Conservation (phyloP, 92 coral and sea anemone species). For the Heteractis magnifica region DNA sequence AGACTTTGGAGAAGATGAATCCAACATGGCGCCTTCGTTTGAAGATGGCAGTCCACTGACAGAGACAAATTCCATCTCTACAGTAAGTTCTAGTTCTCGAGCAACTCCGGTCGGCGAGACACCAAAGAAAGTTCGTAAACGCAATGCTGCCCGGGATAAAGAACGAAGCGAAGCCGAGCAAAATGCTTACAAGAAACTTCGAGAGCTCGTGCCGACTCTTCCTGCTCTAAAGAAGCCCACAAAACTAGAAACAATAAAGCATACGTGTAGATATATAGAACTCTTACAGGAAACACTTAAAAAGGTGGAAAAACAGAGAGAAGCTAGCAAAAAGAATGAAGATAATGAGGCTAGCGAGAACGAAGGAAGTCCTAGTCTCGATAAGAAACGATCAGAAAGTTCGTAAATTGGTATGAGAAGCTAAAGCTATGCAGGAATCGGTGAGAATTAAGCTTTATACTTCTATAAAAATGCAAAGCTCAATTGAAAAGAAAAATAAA, state of each 20-base stretch:
- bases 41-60: constrained; percentile 21
- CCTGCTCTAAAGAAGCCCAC: constrained; percentile 57
- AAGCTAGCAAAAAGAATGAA: background rate
- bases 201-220: constrained; percentile 73
- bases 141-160: constrained; percentile 63
- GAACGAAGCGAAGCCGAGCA: constrained; percentile 77
- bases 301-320: constrained; percentile 34
- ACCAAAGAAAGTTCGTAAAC: constrained; percentile 53
- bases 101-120: constrained; percentile 23
- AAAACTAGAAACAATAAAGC: constrained; percentile 70
- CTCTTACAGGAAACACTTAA: constrained; percentile 56
- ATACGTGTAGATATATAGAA: constrained; percentile 71
- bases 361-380: background rate
- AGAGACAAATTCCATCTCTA: constrained; percentile 13
- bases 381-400: background rate
- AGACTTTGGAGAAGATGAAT: constrained; percentile 20
- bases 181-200: constrained; percentile 69
- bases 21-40: constrained; percentile 43
- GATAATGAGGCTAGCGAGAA: background rate
- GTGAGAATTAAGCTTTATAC: too few relatives aligned
- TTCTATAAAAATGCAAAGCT: too few relatives aligned
- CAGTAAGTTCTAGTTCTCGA: constrained; percentile 10
- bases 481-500: too few relatives aligned
- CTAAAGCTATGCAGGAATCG: too few relatives aligned
- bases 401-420: too few relatives aligned